Conservation (phyloP, 2,113 vertebrate species). For the Verasper variegatus region DNA sequence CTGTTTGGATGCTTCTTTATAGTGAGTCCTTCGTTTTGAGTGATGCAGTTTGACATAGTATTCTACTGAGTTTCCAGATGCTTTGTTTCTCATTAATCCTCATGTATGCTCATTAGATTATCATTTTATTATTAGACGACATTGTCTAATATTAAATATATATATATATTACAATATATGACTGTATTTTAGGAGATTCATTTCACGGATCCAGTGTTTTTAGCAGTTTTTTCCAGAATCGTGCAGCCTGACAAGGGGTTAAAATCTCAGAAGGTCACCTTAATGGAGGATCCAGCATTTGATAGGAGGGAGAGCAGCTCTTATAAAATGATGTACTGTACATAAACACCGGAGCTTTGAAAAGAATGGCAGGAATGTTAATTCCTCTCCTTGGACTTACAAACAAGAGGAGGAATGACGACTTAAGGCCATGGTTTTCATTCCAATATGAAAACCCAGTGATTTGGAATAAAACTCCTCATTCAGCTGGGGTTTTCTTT, state of each 20-base stretch:
- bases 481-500: conserved; percentile 6
- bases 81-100: background rate
- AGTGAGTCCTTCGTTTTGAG: no score
- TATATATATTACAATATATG: background rate
- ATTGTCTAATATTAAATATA: no score
- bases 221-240: background rate
- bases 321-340: conserved; percentile 6
- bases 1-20: no score
- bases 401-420: conserved; percentile 2
- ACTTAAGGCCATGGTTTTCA: conserved; percentile 29
- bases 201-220: background rate
- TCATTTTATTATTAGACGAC: no score
- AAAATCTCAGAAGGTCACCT: background rate
- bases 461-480: conserved; percentile 48
- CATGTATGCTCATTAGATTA: no score
- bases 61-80: no score
- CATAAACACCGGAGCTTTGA: conserved; percentile 16
- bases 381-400: background rate
- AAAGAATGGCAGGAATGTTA: conserved; percentile 36
- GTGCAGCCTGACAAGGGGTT: background rate
- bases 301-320: background rate
- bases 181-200: background rate
- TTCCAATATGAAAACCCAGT: conserved; percentile 31
- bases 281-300: background rate
- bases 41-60: background rate